A percentile compares a stretch with the other conserved stretches of the same genome.
Conservation (phyloP, 2,888 invertebrate species). For the Teinopalpus imperialis region DNA sequence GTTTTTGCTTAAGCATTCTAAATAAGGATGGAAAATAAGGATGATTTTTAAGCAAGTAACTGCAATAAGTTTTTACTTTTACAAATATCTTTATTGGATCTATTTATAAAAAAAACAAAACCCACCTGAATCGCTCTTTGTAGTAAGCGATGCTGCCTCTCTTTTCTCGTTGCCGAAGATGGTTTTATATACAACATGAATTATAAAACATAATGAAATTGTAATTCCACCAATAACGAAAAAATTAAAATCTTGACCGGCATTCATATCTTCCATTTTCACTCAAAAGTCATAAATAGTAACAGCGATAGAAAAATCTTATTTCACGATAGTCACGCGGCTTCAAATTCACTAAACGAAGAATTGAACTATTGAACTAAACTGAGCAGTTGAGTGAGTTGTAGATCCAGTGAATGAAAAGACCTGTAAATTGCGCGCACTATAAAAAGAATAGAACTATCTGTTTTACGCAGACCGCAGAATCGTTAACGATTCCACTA, state of each 20-base stretch:
- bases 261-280: conserved; percentile 70
- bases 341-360: conserved; percentile 45
- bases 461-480: conserved; percentile 17
- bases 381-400: conserved; percentile 27
- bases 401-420: conserved; percentile 19
- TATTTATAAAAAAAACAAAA: conserved; percentile 27
- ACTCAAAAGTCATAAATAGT: conserved; percentile 58
- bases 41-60: no score
- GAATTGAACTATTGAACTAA: conserved; percentile 32
- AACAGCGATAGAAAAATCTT: conserved; percentile 33
- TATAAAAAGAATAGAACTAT: conserved; percentile 24
- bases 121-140: conserved; percentile 64
- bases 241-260: conserved; percentile 56
- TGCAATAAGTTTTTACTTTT: no score
- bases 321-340: conserved; percentile 63
- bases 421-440: conserved; percentile 9
- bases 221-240: conserved; percentile 55
- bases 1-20: neutral
- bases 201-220: conserved; percentile 54
- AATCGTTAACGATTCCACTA: no score
- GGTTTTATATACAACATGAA: conserved; percentile 66
- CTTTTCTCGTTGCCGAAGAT: conserved; percentile 60
- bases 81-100: neutral
- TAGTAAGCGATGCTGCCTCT: conserved; percentile 58
- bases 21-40: no score